Evolutionary conservation across 2,888 invertebrate species (phyloP).

Genomic region (Eupithecia centaureata): DNA sequence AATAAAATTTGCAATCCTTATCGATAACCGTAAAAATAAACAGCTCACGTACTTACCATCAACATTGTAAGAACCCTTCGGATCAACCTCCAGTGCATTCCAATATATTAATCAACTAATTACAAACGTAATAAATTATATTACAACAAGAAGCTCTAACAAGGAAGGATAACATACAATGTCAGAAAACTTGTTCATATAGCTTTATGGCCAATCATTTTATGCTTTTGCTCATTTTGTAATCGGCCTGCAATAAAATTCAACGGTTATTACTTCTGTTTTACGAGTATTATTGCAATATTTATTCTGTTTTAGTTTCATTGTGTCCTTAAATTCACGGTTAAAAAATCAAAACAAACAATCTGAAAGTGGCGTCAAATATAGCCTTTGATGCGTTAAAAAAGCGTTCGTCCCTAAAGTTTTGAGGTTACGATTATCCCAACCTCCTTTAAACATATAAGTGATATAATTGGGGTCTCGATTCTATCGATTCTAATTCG

Average conservation of each 20-base stretch:
- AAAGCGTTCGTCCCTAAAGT: conserved; percentile 52
- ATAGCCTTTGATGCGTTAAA: conserved; percentile 46
- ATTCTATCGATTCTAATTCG: conserved; percentile 83
- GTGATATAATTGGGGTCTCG: conserved; percentile 83
- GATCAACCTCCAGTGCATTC: conserved; percentile 14
- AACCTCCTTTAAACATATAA: conserved; percentile 83
- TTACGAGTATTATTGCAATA: conserved; percentile 57
- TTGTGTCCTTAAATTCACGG: conserved; percentile 27
- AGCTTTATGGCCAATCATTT: conserved; percentile 72
- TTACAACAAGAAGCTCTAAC: conserved; percentile 34
- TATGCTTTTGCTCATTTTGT: conserved; percentile 68
- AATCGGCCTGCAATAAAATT: conserved; percentile 74
- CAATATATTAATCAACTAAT: conserved; percentile 29
- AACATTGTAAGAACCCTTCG: conserved; percentile 12
- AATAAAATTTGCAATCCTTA: conserved; percentile 12
- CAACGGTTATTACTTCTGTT: conserved; percentile 64
- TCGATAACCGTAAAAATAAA: conserved; percentile 18
- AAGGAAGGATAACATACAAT: conserved; percentile 57
- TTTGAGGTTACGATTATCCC: conserved; percentile 78
- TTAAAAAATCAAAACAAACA: conserved; percentile 56
- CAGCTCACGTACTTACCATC: conserved; percentile 4
- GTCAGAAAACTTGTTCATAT: conserved; percentile 46
- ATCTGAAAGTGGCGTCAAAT: conserved; percentile 41
- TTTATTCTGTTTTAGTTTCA: conserved; percentile 54
- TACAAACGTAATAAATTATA: conserved; percentile 29